phyloP scores from a whole-genome alignment of 2,888 invertebrate species.

The Pheosia tremula region DNA sequence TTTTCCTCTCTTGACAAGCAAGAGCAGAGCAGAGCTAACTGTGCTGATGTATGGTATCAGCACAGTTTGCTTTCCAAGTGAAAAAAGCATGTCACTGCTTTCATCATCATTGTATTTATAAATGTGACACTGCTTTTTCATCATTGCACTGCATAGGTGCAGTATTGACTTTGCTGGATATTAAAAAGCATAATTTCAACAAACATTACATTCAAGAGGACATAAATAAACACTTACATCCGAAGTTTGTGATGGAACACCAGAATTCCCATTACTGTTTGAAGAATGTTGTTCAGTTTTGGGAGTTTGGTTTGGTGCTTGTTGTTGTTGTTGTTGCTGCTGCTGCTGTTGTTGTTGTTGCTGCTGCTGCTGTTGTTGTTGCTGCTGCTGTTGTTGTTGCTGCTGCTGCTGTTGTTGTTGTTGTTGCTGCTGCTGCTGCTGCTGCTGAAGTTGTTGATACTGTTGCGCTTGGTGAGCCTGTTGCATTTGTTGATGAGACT shows the following conservation, averaged over 20 bases:
- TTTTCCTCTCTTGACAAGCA: too few relatives aligned
- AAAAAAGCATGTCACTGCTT: background rate
- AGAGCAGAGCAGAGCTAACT: too few relatives aligned
- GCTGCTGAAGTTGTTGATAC: slow-evolving; percentile 63
- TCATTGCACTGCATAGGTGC: too few relatives aligned
- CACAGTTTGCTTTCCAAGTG: too few relatives aligned
- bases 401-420: slow-evolving; percentile 63
- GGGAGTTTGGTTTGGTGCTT: slow-evolving; percentile 51
- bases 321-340: slow-evolving; percentile 53
- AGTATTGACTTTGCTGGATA: too few relatives aligned
- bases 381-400: slow-evolving; percentile 61
- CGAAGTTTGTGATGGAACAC: slow-evolving; percentile 69
- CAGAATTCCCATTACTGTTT: slow-evolving; percentile 71
- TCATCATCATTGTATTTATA: too few relatives aligned
- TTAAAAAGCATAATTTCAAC: too few relatives aligned
- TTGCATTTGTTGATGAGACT: slow-evolving; percentile 65
- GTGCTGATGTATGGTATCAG: too few relatives aligned
- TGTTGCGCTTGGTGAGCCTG: slow-evolving; percentile 71
- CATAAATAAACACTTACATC: slow-evolving; percentile 58
- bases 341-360: slow-evolving; percentile 65
- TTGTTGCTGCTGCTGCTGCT: slow-evolving; percentile 60
- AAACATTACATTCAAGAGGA: too few relatives aligned
- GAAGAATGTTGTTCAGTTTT: slow-evolving; percentile 80
- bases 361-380: slow-evolving; percentile 61
- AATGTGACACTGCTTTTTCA: too few relatives aligned